phyloP scores from a whole-genome alignment of 2,888 invertebrate species.

The Tenthredo amoena region DNA sequence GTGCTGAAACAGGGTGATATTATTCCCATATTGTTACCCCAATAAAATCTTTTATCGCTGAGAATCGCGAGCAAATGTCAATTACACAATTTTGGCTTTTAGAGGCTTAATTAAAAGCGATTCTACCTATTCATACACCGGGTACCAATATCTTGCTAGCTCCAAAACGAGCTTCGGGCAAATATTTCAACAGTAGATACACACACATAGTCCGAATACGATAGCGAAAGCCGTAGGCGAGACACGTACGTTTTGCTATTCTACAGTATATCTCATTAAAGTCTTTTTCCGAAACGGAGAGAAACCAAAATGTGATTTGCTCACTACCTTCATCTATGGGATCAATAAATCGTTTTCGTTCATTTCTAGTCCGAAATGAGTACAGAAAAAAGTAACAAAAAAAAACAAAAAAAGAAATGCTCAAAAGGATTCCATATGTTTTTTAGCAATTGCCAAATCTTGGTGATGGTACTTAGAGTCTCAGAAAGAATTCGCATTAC shows the following conservation, averaged over 20 bases:
- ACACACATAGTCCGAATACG: not conserved
- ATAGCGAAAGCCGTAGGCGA: not conserved
- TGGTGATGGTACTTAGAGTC: not conserved
- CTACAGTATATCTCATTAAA: not conserved
- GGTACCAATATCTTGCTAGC: not conserved
- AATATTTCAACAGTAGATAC: not conserved
- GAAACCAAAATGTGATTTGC: not conserved
- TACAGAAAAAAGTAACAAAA: not conserved
- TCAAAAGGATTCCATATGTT: not conserved
- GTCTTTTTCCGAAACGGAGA: not conserved
- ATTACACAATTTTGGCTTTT: not conserved
- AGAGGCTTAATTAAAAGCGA: not conserved
- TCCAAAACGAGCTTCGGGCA: not conserved
- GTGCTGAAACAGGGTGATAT: not conserved
- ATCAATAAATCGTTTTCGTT: not conserved
- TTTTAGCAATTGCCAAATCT: not conserved
- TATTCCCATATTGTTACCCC: constrained; percentile 15
- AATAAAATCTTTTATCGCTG: not conserved
- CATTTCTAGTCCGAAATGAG: not conserved
- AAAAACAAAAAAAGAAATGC: not conserved
- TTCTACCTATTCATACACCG: not conserved
- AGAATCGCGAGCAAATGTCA: not conserved
- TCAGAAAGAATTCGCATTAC: not conserved
- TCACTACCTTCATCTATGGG: not conserved
- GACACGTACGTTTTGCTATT: not conserved